Conservation (phyloP, 1,140 invertebrate genomes). For the Brachystomella parvula region DNA sequence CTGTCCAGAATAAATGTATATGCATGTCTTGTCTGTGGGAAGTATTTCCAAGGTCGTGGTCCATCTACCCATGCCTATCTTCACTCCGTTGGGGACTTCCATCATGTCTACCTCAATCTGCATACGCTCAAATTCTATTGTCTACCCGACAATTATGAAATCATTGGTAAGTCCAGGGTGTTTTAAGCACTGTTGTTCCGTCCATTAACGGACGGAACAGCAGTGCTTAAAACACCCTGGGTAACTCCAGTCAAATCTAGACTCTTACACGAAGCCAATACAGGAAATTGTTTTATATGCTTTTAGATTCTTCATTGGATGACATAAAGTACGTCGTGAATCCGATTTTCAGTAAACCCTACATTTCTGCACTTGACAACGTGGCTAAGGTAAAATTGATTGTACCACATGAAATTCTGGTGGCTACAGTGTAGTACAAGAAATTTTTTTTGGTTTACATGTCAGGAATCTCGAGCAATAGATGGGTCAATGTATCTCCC, state of each 20-base stretch:
- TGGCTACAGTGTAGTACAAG: background rate
- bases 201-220: too few species aligned
- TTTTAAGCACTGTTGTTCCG: too few species aligned
- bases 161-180: slow-evolving; percentile 70
- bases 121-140: slow-evolving; percentile 98
- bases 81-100: slow-evolving; percentile 92
- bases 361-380: slow-evolving; percentile 72
- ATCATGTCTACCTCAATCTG: slow-evolving; percentile 97
- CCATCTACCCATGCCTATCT: slow-evolving; percentile 98
- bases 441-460: slow-evolving; percentile 10
- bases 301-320: slow-evolving; percentile 86
- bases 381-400: slow-evolving; percentile 56
- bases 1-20: slow-evolving; percentile 98
- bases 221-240: background rate
- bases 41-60: slow-evolving; percentile 95
- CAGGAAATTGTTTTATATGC: slow-evolving; percentile 2
- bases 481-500: slow-evolving; percentile 95
- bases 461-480: slow-evolving; percentile 73
- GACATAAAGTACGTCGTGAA: slow-evolving; percentile 99
- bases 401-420: background rate
- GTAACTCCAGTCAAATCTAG: slow-evolving; percentile 38
- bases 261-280: slow-evolving; percentile 31
- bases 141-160: slow-evolving; percentile 98
- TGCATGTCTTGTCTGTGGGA: slow-evolving; percentile 98
- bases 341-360: slow-evolving; percentile 80